Base-by-base conservation (phyloP, 2,888 invertebrate genomes). In the Coleophora flavipennella region DNA sequence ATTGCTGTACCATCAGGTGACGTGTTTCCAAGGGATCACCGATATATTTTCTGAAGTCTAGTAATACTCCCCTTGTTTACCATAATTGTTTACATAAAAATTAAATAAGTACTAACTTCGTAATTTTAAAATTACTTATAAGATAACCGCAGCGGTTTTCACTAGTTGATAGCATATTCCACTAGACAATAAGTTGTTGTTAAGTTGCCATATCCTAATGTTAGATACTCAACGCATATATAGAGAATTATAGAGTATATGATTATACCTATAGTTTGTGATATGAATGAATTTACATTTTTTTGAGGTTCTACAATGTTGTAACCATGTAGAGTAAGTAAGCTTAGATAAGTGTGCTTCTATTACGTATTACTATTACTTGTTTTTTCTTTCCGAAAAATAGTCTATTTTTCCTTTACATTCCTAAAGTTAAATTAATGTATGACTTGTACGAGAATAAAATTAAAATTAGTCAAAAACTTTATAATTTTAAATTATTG, bases 191-290 rank as follows among this genome's bases (percentile, higher is more conserved):
- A 83, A 81, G 83, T 73, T 72, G 70, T 74, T 74, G 53, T 74
- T 83, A 79, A 79, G 78, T 83, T 83, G 83, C 81, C 83, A 83
- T 83, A 83, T 78, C 79, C 70, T 79, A 79, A 73, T 75, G 65
- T 78, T 79, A 83, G 81, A 79, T 79, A 81, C 79, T 83, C 76
- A 71, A 74, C 67, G 70, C 68, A 67, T 74, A 74, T 64, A 73
- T 72, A 75, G 70, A 70, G 54, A 69, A 60, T 60, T 68, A 74
- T 75, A 78, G 71, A 73, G 62, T 77, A 75, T 63, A 59, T 67
- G 12, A 61, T 67, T 68, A 70, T 72, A 75, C 67, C 61, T 78
- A 80, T 83, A 81, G 80, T 80, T 83, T 83, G 83, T 83, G 83
- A 83, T 83, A 83, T 59, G 43, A 59, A 77, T 74, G 81, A 81